Conservation (phyloP, 2,888 invertebrate genomes). For the Eupithecia subfuscata region DNA sequence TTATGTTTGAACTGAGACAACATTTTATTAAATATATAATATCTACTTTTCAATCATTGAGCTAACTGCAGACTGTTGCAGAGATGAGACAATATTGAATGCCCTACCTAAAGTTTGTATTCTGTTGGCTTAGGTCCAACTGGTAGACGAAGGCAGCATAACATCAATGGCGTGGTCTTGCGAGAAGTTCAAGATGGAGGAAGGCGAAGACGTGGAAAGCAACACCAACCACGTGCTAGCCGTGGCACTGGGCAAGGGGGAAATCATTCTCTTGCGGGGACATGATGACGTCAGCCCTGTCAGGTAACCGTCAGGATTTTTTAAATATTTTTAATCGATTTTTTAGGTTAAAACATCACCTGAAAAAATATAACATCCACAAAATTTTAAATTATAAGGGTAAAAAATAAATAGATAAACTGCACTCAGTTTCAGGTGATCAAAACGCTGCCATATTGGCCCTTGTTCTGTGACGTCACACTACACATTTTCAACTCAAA, state of each 20-base stretch:
- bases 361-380: too few relatives aligned
- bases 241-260: constrained; percentile 94
- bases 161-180: constrained; percentile 98
- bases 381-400: too few relatives aligned
- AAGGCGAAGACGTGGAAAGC: constrained; percentile 90
- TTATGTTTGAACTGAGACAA: background rate
- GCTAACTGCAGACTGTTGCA: too few relatives aligned
- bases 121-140: constrained; percentile 83
- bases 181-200: constrained; percentile 99
- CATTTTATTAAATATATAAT: too few relatives aligned
- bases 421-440: too few relatives aligned
- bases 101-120: background rate
- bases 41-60: too few relatives aligned
- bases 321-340: too few relatives aligned
- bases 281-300: constrained; percentile 97
- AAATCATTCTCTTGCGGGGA: constrained; percentile 93
- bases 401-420: too few relatives aligned
- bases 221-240: constrained; percentile 90
- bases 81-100: background rate
- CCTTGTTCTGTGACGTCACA: too few relatives aligned
- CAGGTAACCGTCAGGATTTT: constrained; percentile 62
- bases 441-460: too few relatives aligned
- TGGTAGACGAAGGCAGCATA: constrained; percentile 94
- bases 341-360: too few relatives aligned
- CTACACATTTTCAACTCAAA: too few relatives aligned